A percentile compares a stretch with the other conserved stretches of the same genome.
Conservation (phyloP, 2,888 invertebrate species). For the Brachynemurus nebulosus region DNA sequence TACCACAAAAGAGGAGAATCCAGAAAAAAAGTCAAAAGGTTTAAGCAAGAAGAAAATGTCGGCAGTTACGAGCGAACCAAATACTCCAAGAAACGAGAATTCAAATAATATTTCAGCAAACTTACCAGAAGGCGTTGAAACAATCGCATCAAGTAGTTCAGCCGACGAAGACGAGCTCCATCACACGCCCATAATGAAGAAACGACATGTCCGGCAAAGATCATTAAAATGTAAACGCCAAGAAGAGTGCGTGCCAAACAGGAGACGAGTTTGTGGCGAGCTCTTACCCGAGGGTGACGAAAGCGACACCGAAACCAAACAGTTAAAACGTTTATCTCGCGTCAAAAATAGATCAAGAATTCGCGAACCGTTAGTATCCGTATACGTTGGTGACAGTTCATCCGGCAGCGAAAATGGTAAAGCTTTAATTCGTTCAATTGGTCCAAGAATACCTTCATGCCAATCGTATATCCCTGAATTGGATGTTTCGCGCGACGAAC, state of each 20-base stretch:
- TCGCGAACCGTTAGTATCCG: constrained; percentile 25
- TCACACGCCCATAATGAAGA: constrained; percentile 20
- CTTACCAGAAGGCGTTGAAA: constrained; percentile 36
- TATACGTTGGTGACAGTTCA: constrained; percentile 31
- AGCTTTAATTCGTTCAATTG: constrained; percentile 26
- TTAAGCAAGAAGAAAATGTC: background rate
- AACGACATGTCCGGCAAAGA: constrained; percentile 44
- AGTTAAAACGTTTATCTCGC: constrained; percentile 4
- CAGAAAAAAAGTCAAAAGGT: background rate
- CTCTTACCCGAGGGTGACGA: constrained; percentile 29
- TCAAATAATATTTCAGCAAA: constrained; percentile 18
- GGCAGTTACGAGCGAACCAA: background rate
- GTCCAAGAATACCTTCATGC: constrained; percentile 24
- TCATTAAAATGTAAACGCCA: constrained; percentile 36
- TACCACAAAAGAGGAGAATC: background rate
- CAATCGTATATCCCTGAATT: constrained; percentile 25
- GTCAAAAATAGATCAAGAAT: constrained; percentile 7
- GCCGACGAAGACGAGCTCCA: constrained; percentile 24
- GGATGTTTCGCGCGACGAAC: constrained; percentile 21
- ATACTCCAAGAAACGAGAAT: no score
- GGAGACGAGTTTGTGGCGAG: background rate
- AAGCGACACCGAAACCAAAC: constrained; percentile 27
- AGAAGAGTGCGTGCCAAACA: background rate
- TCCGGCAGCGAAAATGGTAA: constrained; percentile 32
- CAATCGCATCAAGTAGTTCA: constrained; percentile 35